Base-by-base conservation (phyloP, 1,140 invertebrate genomes). In the Penaeus japonicus region DNA sequence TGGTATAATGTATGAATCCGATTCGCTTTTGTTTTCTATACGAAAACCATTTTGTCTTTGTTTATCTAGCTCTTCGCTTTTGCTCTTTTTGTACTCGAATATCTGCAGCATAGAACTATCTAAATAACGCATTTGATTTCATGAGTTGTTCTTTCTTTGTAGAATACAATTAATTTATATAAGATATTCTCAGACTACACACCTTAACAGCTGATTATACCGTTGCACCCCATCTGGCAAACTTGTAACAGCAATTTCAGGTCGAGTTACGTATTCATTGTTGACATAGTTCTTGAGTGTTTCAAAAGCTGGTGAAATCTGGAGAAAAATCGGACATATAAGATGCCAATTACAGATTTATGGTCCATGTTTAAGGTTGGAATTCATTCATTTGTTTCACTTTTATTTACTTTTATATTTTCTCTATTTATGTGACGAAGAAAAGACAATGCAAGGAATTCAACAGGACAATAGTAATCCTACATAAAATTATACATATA, bases 141-240 rank as follows among this genome's bases (percentile, higher is more conserved):
- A 32, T 30, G 24, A 27, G 20, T 27, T 32, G 24, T 24, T 55
- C 17, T 18, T 24, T 1, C 2, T 17, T 81, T 27, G 15, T 27
- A 35, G 47, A 5, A 59, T 27, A 39, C n/a, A 22, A 20, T 24
- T 1, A 62, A 32, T n/a, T 32, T 32, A 35, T 2, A 22, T 35
- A 12, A 39, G 17, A 24, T 20, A 57, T 12, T 4, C 27, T 30
- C 59, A 70, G 18, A 22, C 20, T 32, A 54, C 59, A 70, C 20
- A 90, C 89, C 35, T 82, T 55, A 90, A 78, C 7, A 90, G 65
- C 12, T 91, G 91, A 15, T 90, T 73, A 90, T 94, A 94, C 53
- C 91, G 91, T 17, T 91, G 91, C 7, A 75, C 84, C 5, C 93
- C 93, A 30, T 92, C 89, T 1, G 91, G 91, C 35, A 93, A 85